Evolutionary conservation across 2,888 invertebrate species (phyloP).

Genomic region (Hyalella azteca): DNA sequence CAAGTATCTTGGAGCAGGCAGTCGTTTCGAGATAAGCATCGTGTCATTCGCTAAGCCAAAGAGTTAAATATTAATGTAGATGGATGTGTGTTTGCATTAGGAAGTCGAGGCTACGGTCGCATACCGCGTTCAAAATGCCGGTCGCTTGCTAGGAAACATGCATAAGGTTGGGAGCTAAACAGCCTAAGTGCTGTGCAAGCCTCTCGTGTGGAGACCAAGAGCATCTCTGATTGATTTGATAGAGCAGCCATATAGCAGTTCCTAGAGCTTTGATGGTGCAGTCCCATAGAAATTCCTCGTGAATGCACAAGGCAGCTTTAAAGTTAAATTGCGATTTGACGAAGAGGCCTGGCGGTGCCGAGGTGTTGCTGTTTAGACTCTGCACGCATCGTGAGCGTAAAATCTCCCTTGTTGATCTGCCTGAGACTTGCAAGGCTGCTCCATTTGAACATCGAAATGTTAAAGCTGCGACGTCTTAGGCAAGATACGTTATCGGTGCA

Average conservation of each 20-base stretch:
- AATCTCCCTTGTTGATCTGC: too few relatives aligned
- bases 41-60: background rate
- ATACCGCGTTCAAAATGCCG: constrained; percentile 6
- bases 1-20: constrained; percentile 12
- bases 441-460: too few relatives aligned
- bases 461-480: too few relatives aligned
- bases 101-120: constrained; percentile 11
- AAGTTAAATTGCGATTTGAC: too few relatives aligned
- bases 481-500: too few relatives aligned
- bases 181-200: background rate
- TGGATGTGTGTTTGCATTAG: constrained; percentile 28
- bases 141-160: background rate
- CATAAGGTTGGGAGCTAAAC: background rate
- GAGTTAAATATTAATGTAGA: constrained; percentile 35
- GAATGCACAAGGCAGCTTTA: too few relatives aligned
- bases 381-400: too few relatives aligned
- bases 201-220: background rate
- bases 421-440: too few relatives aligned
- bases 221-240: constrained; percentile 15
- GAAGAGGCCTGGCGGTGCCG: too few relatives aligned
- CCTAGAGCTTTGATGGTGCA: too few relatives aligned
- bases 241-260: background rate
- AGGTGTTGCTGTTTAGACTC: too few relatives aligned
- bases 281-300: too few relatives aligned
- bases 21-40: constrained; percentile 28